A percentile compares a stretch with the other conserved stretches of the same genome.
phyloP scores from a whole-genome alignment of 2,113 vertebrate genomes.

The Canis aureus region DNA sequence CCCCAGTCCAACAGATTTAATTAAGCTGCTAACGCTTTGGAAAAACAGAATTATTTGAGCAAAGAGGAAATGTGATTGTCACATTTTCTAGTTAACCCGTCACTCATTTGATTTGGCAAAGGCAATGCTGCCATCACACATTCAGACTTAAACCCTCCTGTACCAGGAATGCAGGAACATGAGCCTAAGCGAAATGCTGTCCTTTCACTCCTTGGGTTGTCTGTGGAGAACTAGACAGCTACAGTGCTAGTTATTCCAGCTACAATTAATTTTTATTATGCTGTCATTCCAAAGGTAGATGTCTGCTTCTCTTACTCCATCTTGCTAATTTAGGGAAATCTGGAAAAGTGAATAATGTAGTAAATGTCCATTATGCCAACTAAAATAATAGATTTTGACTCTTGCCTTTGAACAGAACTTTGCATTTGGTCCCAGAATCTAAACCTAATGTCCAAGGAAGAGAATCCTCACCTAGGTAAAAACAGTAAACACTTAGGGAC shows the following conservation, averaged over 20 bases:
- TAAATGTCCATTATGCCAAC: constrained; percentile 31
- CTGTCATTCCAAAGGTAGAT: constrained; percentile 45
- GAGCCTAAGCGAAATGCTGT: constrained; percentile 28
- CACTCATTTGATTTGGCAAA: constrained; percentile 80
- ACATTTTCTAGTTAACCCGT: constrained; percentile 81
- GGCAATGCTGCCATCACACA: constrained; percentile 64
- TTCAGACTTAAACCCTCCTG: constrained; percentile 39
- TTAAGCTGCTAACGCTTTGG: constrained; percentile 81
- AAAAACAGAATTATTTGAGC: constrained; percentile 82
- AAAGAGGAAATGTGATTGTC: constrained; percentile 83
- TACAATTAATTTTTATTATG: constrained; percentile 51
- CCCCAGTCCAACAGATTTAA: constrained; percentile 77
- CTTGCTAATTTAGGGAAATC: constrained; percentile 51
- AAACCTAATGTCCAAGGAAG: constrained; percentile 64
- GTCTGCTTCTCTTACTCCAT: constrained; percentile 56
- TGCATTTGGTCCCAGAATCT: constrained; percentile 50
- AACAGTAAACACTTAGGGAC: constrained; percentile 24
- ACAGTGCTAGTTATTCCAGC: constrained; percentile 17
- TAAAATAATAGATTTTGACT: constrained; percentile 45
- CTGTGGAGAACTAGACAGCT: not conserved
- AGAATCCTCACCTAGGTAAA: constrained; percentile 50
- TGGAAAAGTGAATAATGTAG: constrained; percentile 43
- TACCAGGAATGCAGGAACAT: not conserved
- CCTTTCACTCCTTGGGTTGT: constrained; percentile 6
- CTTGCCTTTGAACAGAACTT: constrained; percentile 41